phyloP scores from a whole-genome alignment of 2,888 invertebrate genomes.

The Lithophane socia region DNA sequence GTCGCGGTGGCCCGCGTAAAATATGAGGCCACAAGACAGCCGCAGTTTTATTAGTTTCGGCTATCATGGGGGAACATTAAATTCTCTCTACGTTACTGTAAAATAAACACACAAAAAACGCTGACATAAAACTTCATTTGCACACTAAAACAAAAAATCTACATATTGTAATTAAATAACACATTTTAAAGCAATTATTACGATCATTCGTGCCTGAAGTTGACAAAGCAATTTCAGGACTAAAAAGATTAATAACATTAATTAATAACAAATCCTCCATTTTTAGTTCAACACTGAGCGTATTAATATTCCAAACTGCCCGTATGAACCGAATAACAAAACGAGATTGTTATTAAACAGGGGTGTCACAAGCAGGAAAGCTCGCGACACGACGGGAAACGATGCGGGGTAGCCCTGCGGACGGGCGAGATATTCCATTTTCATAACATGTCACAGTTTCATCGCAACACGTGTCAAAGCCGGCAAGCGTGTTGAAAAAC shows the following conservation, averaged over 20 bases:
- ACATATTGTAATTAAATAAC: conserved; percentile 17
- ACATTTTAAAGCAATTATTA: conserved; percentile 39
- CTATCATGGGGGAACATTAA: conserved; percentile 30
- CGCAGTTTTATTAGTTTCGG: conserved; percentile 59
- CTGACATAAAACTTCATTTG: background rate
- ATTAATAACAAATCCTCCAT: conserved; percentile 54
- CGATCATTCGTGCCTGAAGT: conserved; percentile 40
- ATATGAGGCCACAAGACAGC: conserved; percentile 49
- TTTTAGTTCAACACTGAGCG: conserved; percentile 38
- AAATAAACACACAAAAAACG: conserved; percentile 33
- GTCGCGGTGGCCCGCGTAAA: conserved; percentile 44
- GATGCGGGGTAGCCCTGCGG: conserved; percentile 71
- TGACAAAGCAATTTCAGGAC: conserved; percentile 60
- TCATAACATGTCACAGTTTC: conserved; percentile 77
- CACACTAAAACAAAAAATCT: conserved; percentile 14
- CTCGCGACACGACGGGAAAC: conserved; percentile 72
- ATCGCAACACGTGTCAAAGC: conserved; percentile 77
- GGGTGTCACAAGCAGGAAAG: conserved; percentile 81
- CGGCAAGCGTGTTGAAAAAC: conserved; percentile 70
- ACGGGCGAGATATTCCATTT: conserved; percentile 69
- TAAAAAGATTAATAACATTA: conserved; percentile 56
- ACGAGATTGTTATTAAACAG: conserved; percentile 75
- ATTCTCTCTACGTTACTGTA: conserved; percentile 29
- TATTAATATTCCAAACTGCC: conserved; percentile 63
- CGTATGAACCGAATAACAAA: conserved; percentile 72